Evolutionary conservation across 2,888 invertebrate genomes (phyloP).

Genomic region (Bugulina stolonifera): DNA sequence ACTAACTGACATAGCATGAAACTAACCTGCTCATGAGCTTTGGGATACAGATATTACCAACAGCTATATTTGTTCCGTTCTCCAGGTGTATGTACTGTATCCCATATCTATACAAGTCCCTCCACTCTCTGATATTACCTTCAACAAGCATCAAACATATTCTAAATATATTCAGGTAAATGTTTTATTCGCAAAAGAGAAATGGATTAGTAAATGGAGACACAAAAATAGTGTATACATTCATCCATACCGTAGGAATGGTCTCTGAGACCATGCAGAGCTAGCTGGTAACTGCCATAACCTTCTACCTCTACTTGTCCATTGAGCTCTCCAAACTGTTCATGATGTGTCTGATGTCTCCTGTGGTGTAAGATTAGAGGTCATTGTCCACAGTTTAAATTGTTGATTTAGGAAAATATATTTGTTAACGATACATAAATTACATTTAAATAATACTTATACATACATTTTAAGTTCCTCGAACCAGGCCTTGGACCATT

Average conservation of each 20-base stretch:
- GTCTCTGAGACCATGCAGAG: conserved; percentile 68
- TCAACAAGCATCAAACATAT: conserved; percentile 29
- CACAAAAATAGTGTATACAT: background rate
- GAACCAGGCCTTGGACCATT: conserved; percentile 68
- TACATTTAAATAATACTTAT: no score
- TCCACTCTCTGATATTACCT: conserved; percentile 70
- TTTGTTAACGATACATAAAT: no score
- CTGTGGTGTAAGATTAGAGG: no score
- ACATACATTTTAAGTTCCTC: conserved; percentile 62
- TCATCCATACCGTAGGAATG: conserved; percentile 64
- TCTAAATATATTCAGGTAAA: background rate
- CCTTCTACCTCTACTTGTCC: conserved; percentile 61
- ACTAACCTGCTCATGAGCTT: conserved; percentile 41
- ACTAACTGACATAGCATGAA: no score
- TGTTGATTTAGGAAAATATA: no score
- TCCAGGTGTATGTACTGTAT: conserved; percentile 71
- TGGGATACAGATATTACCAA: conserved; percentile 73
- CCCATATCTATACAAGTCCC: conserved; percentile 69
- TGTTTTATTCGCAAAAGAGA: background rate
- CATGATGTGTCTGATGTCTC: conserved; percentile 75
- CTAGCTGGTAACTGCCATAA: conserved; percentile 53
- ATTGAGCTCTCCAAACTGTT: conserved; percentile 67
- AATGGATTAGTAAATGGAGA: background rate
- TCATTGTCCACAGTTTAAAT: no score
- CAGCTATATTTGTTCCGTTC: conserved; percentile 64